A percentile compares a stretch with the other conserved stretches of the same genome.
Conservation (phyloP, 2,113 vertebrate species). For the Antigone vipio region DNA sequence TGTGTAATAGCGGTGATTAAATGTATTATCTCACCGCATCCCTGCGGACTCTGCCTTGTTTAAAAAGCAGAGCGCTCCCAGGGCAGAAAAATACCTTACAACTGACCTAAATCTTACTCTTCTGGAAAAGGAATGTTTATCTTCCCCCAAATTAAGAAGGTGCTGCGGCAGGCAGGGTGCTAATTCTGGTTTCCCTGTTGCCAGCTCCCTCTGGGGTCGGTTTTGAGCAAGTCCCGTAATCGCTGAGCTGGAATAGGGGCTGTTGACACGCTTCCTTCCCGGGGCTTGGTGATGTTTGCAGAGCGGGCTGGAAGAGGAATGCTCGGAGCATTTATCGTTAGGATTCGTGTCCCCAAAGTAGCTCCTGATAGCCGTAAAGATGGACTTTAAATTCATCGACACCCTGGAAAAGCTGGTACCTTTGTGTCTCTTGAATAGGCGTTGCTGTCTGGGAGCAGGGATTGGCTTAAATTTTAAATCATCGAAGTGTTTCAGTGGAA, state of each 20-base stretch:
- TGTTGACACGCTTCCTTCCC: fast-evolving
- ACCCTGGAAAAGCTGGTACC: fast-evolving
- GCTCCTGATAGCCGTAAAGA: fast-evolving
- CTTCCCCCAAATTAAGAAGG: neutral
- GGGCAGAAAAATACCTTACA: neutral
- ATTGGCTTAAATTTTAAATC: neutral
- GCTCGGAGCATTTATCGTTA: fast-evolving
- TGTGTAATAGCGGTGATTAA: neutral
- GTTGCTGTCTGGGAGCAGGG: neutral
- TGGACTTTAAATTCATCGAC: fast-evolving
- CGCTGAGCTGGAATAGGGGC: neutral
- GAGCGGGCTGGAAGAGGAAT: neutral
- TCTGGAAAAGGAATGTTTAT: neutral
- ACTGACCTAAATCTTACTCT: neutral
- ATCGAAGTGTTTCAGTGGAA: neutral
- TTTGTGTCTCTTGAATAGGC: neutral
- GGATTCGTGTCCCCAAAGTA: fast-evolving
- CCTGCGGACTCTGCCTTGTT: neutral
- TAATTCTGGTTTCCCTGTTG: fast-evolving
- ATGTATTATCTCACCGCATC: fast-evolving
- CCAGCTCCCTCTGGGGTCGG: neutral
- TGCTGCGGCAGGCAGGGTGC: fast-evolving
- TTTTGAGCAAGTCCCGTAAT: neutral
- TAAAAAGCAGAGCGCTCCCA: neutral
- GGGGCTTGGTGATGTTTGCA: fast-evolving